Evolutionary conservation across 2,113 vertebrate species (phyloP).

Genomic region (Oxygymnocypris stewartii): DNA sequence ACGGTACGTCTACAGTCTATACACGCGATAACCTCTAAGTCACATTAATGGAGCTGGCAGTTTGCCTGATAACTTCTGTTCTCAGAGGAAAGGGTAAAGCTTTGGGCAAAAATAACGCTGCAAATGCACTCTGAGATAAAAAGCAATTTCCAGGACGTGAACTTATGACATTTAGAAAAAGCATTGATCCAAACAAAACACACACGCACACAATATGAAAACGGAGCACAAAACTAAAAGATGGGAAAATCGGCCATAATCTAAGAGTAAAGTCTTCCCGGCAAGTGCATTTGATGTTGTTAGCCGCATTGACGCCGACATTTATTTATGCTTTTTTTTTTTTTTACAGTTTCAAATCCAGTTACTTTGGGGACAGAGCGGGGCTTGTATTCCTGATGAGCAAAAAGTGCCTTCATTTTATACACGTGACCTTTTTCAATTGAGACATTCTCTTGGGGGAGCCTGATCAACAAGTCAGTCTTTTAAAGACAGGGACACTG

Average conservation of each 20-base stretch:
- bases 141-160: conserved; percentile 24
- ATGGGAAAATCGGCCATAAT: background rate
- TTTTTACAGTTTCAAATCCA: background rate
- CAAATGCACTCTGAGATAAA: conserved; percentile 29
- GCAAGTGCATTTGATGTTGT: background rate
- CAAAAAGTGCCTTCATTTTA: conserved; percentile 33
- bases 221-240: background rate
- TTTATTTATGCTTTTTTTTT: background rate
- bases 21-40: conserved; percentile 9
- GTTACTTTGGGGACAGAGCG: conserved; percentile 7
- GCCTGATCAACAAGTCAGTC: conserved; percentile 53
- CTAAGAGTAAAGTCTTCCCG: background rate
- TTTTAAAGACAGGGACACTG: conserved; percentile 48
- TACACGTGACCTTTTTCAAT: conserved; percentile 52
- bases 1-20: background rate
- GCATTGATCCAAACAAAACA: conserved; percentile 18
- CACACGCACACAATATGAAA: background rate
- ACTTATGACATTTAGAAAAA: conserved; percentile 30
- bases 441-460: conserved; percentile 53
- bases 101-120: conserved; percentile 31
- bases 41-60: conserved; percentile 36
- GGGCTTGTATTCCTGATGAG: background rate
- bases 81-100: background rate
- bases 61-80: conserved; percentile 8
- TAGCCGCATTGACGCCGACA: background rate